phyloP scores from a whole-genome alignment of 2,797 vertebrate genomes.

The Molossus molossus region DNA sequence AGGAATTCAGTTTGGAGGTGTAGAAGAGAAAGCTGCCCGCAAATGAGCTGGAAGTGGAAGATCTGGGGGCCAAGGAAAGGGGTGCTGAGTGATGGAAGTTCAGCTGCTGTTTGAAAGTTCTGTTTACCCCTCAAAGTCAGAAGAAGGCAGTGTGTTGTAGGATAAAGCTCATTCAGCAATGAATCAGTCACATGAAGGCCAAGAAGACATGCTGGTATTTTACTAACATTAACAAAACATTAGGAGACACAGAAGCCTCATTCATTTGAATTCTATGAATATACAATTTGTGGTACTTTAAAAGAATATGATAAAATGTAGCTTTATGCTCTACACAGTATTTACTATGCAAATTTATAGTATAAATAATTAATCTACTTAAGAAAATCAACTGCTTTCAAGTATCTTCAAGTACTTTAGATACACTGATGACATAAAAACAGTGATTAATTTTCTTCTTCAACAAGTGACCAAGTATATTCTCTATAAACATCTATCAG shows the following conservation, averaged over 20 bases:
- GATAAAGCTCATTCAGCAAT: neutral
- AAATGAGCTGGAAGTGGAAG: neutral
- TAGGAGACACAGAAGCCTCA: slow-evolving; percentile 18
- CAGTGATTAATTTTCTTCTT: slow-evolving; percentile 75
- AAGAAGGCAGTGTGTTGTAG: neutral
- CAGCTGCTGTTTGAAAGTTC: neutral
- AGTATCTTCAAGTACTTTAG: slow-evolving; percentile 69
- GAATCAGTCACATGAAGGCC: neutral
- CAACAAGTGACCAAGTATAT: slow-evolving; percentile 58
- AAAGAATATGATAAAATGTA: slow-evolving; percentile 38
- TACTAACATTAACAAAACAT: slow-evolving; percentile 31
- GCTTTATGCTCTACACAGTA: neutral
- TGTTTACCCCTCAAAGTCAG: neutral
- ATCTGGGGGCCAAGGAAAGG: neutral
- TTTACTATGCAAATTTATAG: slow-evolving; percentile 63
- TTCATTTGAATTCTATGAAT: neutral
- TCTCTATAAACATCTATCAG: slow-evolving; percentile 33
- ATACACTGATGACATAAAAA: slow-evolving; percentile 76
- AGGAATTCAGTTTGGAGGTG: neutral
- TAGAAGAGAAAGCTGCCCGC: neutral
- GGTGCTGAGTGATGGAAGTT: neutral
- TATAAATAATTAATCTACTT: slow-evolving; percentile 78
- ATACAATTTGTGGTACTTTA: slow-evolving; percentile 30
- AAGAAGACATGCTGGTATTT: neutral
- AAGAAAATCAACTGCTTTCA: slow-evolving; percentile 72